A percentile compares a stretch with the other conserved stretches of the same genome.
Conservation (phyloP, 2,797 vertebrate genomes). For the Cuniculus paca region DNA sequence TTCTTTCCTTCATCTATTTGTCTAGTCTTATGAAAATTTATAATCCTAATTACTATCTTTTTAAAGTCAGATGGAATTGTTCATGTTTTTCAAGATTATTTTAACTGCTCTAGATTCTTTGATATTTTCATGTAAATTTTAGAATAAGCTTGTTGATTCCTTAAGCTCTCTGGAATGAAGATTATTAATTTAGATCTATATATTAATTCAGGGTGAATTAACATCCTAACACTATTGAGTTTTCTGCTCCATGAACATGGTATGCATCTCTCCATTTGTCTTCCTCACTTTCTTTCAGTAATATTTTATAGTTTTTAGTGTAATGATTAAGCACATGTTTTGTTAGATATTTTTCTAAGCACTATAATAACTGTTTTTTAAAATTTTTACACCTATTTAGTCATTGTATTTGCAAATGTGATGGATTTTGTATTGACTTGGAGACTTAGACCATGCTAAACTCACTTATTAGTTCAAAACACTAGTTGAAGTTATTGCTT, state of each 20-base stretch:
- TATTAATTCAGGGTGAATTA: background rate
- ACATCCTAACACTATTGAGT: background rate
- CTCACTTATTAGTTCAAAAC: background rate
- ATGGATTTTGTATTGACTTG: background rate
- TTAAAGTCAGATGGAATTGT: background rate
- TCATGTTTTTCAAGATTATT: constrained; percentile 1
- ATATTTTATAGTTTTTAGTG: background rate
- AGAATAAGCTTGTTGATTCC: background rate
- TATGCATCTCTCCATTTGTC: background rate
- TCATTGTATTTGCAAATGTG: background rate
- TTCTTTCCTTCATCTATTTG: background rate
- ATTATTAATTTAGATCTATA: constrained; percentile 3
- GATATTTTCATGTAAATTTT: background rate
- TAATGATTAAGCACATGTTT: background rate
- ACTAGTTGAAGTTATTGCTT: background rate
- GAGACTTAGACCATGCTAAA: background rate
- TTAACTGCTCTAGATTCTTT: constrained; percentile 5
- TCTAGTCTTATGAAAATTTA: background rate
- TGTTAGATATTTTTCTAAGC: background rate
- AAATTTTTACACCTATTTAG: background rate
- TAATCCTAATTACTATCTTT: background rate
- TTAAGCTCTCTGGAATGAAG: background rate
- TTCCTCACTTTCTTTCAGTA: background rate
- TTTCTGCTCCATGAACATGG: background rate
- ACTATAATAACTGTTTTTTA: background rate